Evolutionary conservation across 2,113 vertebrate species (phyloP).

Genomic region (Eulemur macaco): DNA sequence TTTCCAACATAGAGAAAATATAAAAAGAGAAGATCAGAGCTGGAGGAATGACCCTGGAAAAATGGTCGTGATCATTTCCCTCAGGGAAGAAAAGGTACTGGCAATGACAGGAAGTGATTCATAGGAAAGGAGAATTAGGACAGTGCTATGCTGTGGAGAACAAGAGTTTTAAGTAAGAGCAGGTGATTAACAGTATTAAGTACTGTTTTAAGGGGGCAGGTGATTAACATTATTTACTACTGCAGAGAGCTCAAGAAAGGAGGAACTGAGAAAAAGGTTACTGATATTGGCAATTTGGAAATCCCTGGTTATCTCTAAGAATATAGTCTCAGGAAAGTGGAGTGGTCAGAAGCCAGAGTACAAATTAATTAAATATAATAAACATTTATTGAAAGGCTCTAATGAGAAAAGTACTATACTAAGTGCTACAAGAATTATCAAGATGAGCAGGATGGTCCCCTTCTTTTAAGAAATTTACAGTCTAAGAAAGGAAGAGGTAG

Average conservation of each 20-base stretch:
- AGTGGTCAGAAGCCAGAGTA: conserved; percentile 15
- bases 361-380: conserved; percentile 35
- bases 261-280: conserved; percentile 14
- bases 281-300: background rate
- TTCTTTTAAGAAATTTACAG: conserved; percentile 30
- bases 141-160: background rate
- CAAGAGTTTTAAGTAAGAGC: background rate
- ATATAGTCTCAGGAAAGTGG: background rate
- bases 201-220: background rate
- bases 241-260: conserved; percentile 4
- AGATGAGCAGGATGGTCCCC: background rate
- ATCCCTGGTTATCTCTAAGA: conserved; percentile 18
- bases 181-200: background rate
- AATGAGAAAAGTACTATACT: background rate
- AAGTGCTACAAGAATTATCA: background rate
- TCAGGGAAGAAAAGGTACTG: background rate
- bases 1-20: conserved; percentile 26
- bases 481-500: background rate
- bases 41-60: conserved; percentile 26
- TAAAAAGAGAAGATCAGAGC: background rate
- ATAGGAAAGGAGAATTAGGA: background rate
- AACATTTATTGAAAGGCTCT: conserved; percentile 5
- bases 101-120: background rate
- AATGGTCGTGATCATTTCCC: background rate
- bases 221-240: background rate